These are phyloP conservation scores for Mus pahari DNA, from an alignment of 2,113 vertebrate genomes.

Conservation along the genomic window DNA sequence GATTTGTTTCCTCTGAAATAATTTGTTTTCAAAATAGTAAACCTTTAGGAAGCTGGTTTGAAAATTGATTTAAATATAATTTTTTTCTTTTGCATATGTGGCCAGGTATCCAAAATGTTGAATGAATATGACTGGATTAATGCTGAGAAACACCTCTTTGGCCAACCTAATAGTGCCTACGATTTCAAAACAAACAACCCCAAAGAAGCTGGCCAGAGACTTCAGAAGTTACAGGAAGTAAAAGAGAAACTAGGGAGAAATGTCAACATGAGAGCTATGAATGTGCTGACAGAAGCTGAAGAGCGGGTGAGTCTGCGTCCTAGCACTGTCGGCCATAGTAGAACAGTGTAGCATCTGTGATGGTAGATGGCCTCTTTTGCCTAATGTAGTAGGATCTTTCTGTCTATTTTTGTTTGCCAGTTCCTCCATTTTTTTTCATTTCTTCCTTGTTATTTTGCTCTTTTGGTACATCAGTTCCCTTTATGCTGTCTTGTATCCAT, in stretches of 20 bases:
- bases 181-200: conserved; percentile 94
- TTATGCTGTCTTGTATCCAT: neutral
- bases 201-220: conserved; percentile 90
- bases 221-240: conserved; percentile 92
- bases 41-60: conserved; percentile 37
- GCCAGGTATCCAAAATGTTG: conserved; percentile 93
- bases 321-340: accelerated
- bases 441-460: neutral
- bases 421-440: neutral
- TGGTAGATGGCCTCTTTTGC: neutral
- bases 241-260: conserved; percentile 90
- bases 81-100: conserved; percentile 32
- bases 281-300: conserved; percentile 93
- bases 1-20: neutral
- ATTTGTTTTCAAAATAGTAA: conserved; percentile 44
- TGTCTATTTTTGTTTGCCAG: neutral
- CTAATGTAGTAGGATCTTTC: neutral
- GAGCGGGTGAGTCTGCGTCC: conserved; percentile 88
- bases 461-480: neutral
- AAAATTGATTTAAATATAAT: conserved; percentile 7
- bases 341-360: too few relatives aligned
- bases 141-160: conserved; percentile 93
- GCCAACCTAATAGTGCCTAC: conserved; percentile 93
- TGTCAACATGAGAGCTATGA: conserved; percentile 94
- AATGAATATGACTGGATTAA: conserved; percentile 96